Evolutionary conservation across 2,113 vertebrate species (phyloP).

Genomic region (Ranitomeya variabilis): DNA sequence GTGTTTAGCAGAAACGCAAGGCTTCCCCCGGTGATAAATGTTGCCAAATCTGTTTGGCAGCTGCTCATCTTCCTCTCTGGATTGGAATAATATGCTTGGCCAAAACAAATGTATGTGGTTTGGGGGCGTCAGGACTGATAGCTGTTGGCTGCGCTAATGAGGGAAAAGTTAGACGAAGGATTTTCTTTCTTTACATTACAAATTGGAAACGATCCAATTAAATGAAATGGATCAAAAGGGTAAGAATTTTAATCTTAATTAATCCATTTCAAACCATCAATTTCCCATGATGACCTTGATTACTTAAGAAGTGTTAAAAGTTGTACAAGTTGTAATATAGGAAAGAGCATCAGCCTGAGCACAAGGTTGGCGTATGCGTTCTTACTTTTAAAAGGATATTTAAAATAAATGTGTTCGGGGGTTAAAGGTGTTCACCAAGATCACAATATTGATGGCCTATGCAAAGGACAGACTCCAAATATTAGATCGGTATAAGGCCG

Average conservation of each 20-base stretch:
- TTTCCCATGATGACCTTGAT: not conserved
- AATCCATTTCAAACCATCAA: not conserved
- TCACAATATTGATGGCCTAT: no score
- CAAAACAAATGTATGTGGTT: not conserved
- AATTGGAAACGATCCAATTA: not conserved
- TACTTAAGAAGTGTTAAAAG: not conserved
- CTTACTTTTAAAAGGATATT: no score
- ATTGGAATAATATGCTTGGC: not conserved
- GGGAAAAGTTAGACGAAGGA: not conserved
- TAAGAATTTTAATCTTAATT: not conserved
- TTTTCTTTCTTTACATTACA: not conserved
- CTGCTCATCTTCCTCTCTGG: not conserved
- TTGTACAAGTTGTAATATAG: not conserved
- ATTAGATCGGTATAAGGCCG: no score
- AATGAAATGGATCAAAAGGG: not conserved
- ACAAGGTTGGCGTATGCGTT: not conserved
- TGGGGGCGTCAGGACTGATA: not conserved
- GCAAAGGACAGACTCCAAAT: no score
- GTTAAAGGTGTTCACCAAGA: no score
- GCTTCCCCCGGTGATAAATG: not conserved
- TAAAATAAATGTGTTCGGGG: no score
- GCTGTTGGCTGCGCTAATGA: not conserved
- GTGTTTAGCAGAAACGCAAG: not conserved
- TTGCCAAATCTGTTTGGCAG: not conserved
- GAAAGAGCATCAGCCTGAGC: not conserved